Base-by-base conservation (phyloP, 2,888 invertebrate genomes). In the Agrochola lychnidis region DNA sequence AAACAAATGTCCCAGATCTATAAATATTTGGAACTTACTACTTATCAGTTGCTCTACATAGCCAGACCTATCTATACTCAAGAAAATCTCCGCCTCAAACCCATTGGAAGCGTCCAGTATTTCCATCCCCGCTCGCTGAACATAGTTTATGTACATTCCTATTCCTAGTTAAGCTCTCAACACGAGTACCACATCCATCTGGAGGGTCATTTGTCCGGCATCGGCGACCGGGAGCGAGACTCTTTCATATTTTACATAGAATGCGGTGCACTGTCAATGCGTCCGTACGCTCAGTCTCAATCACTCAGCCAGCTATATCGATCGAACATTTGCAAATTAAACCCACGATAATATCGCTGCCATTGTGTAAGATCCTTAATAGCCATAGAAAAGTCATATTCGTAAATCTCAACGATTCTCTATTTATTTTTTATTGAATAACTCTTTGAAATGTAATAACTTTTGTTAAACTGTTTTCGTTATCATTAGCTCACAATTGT, bases 181-280 rank as follows among this genome's bases (percentile, higher is more conserved):
- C 71, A 76, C 75, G 86, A 89, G 87, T 93, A 86, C 94, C 95
- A 89, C 93, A 93, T 95, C 95, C 93, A 94, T 90, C 84, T 78
- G 74, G 69, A 72, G 76, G 74, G 80, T 84, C 84, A 90, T 91
- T 90, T 90, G 87, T 90, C 89, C 76, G 78, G 78, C 89, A 88
- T 90, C 89, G 81, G 75, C 74, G 85, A 85, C 85, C 90, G 79
- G 90, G 87, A 92, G 93, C 91, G 90, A 91, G 91, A 79, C 89
- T 91, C 94, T 93, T 95, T 96, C 95, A 96, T 96, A 96, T 96
- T 96, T 96, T 95, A 96, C 96, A 96, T 96, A 96, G 95, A 96
- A 96, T 96, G 94, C 94, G 88, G 89, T 84, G 93, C 91, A 89
- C 94, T 94, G 95, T 94, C 95, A 94, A 94, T 95, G 93, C 92